A percentile compares a stretch with the other conserved stretches of the same genome.
phyloP scores from a whole-genome alignment of 2,113 vertebrate species.

The Campylorhamphus procurvoides region DNA sequence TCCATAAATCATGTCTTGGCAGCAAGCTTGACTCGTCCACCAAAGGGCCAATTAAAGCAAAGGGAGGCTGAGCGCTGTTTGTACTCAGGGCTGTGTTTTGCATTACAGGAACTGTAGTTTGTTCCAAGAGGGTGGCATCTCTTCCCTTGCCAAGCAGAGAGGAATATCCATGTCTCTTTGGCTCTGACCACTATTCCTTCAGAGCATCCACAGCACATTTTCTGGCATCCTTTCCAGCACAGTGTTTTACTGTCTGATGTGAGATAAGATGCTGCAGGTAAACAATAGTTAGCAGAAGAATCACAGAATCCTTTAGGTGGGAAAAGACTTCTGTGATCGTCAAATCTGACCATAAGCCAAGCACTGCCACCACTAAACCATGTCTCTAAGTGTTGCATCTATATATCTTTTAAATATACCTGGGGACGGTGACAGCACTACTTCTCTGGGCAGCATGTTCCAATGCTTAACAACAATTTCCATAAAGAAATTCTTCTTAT shows the following conservation, averaged over 20 bases:
- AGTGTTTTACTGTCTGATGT: not conserved
- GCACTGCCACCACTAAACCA: not conserved
- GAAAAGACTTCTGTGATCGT: not conserved
- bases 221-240: not conserved
- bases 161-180: not conserved
- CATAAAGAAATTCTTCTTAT: not conserved
- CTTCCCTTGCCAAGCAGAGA: not conserved
- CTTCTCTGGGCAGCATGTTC: not conserved
- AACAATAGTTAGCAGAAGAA: not conserved
- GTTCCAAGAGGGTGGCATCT: not conserved
- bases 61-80: not conserved
- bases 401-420: accelerated
- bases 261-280: not conserved
- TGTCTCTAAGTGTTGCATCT: not conserved
- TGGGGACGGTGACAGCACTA: not conserved
- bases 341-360: accelerated
- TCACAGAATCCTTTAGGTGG: not conserved
- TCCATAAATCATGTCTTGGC: conserved; percentile 21
- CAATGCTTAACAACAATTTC: not conserved
- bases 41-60: not conserved
- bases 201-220: accelerated
- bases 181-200: not conserved
- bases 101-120: not conserved
- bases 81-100: not conserved
- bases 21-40: not conserved